A percentile compares a stretch with the other conserved stretches of the same genome.
Conservation (phyloP, 2,797 vertebrate genomes). For the Corythornis leucogaster region DNA sequence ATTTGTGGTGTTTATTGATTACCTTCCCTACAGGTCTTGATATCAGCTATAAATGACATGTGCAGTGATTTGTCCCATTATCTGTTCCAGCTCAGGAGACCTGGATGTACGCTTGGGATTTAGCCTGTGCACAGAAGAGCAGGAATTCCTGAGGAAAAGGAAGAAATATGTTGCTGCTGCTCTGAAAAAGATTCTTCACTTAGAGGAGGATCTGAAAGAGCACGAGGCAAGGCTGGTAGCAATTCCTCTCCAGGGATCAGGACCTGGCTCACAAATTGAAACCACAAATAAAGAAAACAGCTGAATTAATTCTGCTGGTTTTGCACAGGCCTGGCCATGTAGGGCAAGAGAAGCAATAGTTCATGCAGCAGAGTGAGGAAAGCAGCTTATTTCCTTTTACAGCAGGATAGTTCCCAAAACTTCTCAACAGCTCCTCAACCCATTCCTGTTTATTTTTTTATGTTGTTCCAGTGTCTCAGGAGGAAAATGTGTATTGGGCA, state of each 20-base stretch:
- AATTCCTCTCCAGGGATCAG: accelerated
- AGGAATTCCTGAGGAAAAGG: slow-evolving; percentile 80
- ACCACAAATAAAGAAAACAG: not conserved
- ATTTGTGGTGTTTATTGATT: not conserved
- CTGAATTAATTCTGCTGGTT: not conserved
- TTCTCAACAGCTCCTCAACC: not conserved
- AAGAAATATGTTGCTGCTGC: slow-evolving; percentile 78
- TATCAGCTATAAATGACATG: not conserved
- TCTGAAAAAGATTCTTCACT: slow-evolving; percentile 79
- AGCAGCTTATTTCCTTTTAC: not conserved
- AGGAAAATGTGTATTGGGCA: not conserved
- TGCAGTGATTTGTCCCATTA: not conserved
- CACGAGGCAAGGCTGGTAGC: slow-evolving; percentile 71
- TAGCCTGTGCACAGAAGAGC: slow-evolving; percentile 79
- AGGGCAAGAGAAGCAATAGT: not conserved
- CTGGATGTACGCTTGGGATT: slow-evolving; percentile 83
- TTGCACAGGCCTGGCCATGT: not conserved
- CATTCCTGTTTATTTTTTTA: not conserved
- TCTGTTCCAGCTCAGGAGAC: slow-evolving; percentile 61
- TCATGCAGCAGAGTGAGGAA: accelerated
- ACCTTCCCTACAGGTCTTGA: not conserved
- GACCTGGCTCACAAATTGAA: not conserved
- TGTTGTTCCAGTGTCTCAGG: not conserved
- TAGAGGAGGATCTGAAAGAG: slow-evolving; percentile 75
- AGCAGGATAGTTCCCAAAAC: not conserved